Conservation (phyloP, 2,888 invertebrate genomes). For the Onchidella celtica region DNA sequence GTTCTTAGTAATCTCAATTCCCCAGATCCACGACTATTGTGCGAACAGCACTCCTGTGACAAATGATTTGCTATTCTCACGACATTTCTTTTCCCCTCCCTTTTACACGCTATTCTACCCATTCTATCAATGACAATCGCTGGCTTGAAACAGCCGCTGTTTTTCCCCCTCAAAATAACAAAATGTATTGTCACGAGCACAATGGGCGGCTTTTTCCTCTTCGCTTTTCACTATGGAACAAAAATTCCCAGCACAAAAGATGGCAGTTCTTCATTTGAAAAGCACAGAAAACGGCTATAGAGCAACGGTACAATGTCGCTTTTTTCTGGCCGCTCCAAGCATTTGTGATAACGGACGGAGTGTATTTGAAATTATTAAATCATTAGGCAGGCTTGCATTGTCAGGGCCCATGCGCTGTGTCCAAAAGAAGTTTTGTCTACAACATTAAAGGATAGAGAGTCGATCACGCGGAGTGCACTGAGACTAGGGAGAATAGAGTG, state of each 20-base stretch:
- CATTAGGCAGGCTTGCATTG: slow-evolving; percentile 33
- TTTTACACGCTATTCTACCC: not conserved
- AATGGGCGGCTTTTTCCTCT: slow-evolving; percentile 30
- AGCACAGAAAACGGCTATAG: not conserved
- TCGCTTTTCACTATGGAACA: not conserved
- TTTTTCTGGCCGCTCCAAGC: slow-evolving; percentile 1
- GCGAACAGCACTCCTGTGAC: slow-evolving; percentile 4
- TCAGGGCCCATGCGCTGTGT: not conserved
- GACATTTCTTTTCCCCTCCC: slow-evolving; percentile 9
- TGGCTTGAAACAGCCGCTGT: slow-evolving; percentile 6
- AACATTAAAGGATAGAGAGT: slow-evolving; percentile 19
- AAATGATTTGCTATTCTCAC: slow-evolving; percentile 42
- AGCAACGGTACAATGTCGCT: slow-evolving; percentile 18
- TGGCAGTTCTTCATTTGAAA: slow-evolving; percentile 21
- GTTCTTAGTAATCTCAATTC: slow-evolving; percentile 12
- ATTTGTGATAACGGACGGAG: not conserved
- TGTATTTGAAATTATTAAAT: slow-evolving; percentile 38
- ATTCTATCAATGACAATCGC: slow-evolving; percentile 29
- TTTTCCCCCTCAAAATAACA: slow-evolving; percentile 32
- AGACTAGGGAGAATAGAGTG: not conserved
- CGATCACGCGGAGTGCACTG: not conserved
- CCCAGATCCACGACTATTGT: slow-evolving; percentile 22
- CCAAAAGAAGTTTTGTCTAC: slow-evolving; percentile 19
- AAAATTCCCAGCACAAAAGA: slow-evolving; percentile 17
- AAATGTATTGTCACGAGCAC: slow-evolving; percentile 36